Conservation (phyloP, 1,140 invertebrate species). For the Frieseomelitta varia region DNA sequence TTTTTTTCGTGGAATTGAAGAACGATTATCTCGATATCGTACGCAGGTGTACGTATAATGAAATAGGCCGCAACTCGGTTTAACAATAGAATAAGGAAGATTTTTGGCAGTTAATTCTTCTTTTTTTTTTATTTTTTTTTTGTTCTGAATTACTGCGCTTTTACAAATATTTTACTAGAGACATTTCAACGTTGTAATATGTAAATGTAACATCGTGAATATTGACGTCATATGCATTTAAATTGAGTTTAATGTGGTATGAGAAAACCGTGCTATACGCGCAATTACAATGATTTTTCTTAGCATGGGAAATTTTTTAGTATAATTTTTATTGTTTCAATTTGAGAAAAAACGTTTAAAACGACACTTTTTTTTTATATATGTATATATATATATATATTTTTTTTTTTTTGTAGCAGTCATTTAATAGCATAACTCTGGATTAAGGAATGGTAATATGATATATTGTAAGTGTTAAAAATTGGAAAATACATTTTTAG, state of each 20-base stretch:
- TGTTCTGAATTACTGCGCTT: background rate
- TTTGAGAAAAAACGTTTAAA: background rate
- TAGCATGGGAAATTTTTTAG: background rate
- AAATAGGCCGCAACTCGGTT: slow-evolving; percentile 19
- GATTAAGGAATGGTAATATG: background rate
- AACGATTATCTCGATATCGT: slow-evolving; percentile 4
- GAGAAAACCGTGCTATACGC: background rate
- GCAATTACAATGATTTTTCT: background rate
- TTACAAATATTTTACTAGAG: background rate
- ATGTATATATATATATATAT: background rate
- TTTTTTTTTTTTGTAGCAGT: background rate
- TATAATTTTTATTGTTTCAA: background rate
- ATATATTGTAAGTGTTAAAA: background rate
- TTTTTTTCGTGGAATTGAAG: background rate
- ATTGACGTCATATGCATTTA: background rate
- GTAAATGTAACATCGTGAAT: background rate
- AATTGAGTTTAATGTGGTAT: background rate
- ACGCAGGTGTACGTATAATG: background rate
- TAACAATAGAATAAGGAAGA: background rate
- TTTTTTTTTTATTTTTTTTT: too few relatives aligned
- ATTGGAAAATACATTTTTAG: background rate
- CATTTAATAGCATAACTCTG: background rate
- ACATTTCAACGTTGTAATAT: background rate
- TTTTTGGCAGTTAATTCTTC: background rate
- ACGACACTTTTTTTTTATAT: background rate